Base-by-base conservation (phyloP, 1,140 invertebrate genomes). In the Drosophila pachea region DNA sequence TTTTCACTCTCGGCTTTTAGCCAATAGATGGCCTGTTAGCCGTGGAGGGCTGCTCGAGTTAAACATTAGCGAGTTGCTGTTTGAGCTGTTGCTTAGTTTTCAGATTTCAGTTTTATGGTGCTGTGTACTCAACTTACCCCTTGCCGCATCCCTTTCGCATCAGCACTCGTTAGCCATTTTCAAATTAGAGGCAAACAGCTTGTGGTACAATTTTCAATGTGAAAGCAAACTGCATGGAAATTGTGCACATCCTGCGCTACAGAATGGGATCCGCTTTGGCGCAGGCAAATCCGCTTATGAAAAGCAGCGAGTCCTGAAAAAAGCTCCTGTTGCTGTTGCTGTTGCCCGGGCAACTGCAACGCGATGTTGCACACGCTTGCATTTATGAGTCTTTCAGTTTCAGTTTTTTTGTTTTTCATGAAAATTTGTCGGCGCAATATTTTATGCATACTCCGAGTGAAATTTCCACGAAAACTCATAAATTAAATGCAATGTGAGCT, bases 211-310 rank as follows among this genome's bases (percentile, higher is more conserved):
- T 78, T 78, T 73, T 40, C 55, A 49, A 65, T 66, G 61, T 61
- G 45, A 66, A 40, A 66, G 63, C 61, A 63, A 72, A 55, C 58
- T 73, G 66, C 70, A 76, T 54, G 62, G 55, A 73, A 71, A 71
- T 65, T 64, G 68, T 61, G 56, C 56, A 68, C 68, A 61, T 70
- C 68, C 68, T 70, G 68, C 33, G 53, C 45, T 14, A 68, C 43
- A 48, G 42, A 55, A 29, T 63, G 38, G 43, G 36, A 54, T 62
- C 42, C 65, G 33, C 58, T 53, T 64, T 40, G 54, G 43, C 12
- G 53, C 42, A 29, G 49, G 7, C 60, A 79, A 84, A 84, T 73
- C 81, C 49, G 76, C 76, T 84, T 84, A 83, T 42, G 22, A 45
- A 63, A 50, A n/a, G 22, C 32, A 43, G 35, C 42, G 31, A 53